Evolutionary conservation across 2,888 invertebrate species (phyloP), one percentile per base, ranked within the genome.

Genomic region (Acleris sparsana): DNA sequence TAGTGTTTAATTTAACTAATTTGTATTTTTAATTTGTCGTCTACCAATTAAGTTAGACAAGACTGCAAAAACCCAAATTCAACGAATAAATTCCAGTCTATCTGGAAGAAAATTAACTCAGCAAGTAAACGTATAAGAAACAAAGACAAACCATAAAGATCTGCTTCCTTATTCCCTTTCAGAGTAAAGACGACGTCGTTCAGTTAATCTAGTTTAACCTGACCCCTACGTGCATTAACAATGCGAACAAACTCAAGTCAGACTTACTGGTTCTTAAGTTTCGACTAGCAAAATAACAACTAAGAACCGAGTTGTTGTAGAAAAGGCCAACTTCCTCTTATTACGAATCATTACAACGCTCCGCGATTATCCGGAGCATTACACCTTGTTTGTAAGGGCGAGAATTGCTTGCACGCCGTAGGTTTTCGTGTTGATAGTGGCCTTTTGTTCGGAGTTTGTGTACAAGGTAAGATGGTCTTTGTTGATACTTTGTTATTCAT

Each of bases 261-360:
- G 39, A 39, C 39, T 11, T 4, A 13, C 39, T 39, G 39, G 39
- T 13, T 39, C 13, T 3, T 4, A 39, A 13, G 39, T 39, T 13
- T 39, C 13, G 5, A 13, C 1, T 11, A 11, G 3, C 5, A 13
- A 39, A 39, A 13, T 13, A 39, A 39, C 39, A 39, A 39, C 57
- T 43, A 43, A 22, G 56, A 43, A 52, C 53, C 48, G 43, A 63
- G 63, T 63, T 68, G 56, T 63, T 61, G 63, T 63, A 67, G 63
- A 61, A 63, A 68, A 68, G 60, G 66, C 62, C 57, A 66, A 66
- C 55, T 62, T 59, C 58, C 33, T 55, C 57, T 63, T 69, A 65
- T 67, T 68, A 67, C 69, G 69, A 67, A 71, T 70, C 67, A 71
- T 71, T 67, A 67, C 60, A 60, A 58, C 61, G 61, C 63, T 57